Percentiles rank a stretch among this genome's conserved stretches.
phyloP scores from a whole-genome alignment of 2,113 vertebrate species.

The Sylvia atricapilla region DNA sequence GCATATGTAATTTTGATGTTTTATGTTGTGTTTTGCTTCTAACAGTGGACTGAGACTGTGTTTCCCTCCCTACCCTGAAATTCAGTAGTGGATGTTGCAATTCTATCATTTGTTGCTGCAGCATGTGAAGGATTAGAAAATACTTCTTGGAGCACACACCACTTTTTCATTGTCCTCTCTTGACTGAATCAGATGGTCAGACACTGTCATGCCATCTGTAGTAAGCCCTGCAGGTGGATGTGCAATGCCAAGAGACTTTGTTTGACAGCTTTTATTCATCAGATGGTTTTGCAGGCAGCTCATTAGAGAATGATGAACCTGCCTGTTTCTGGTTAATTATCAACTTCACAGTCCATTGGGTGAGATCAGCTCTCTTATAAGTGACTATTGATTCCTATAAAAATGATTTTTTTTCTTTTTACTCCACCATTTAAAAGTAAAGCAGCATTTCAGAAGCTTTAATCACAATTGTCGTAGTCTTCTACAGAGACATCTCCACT shows the following conservation, averaged over 20 bases:
- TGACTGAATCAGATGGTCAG: constrained; percentile 60
- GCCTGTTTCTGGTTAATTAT: constrained; percentile 40
- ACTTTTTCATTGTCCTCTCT: constrained; percentile 3
- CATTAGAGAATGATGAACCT: constrained; percentile 59
- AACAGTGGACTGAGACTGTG: neutral
- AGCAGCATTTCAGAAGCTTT: neutral
- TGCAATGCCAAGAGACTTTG: neutral
- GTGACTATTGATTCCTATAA: neutral
- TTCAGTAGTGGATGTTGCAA: neutral
- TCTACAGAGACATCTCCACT: neutral
- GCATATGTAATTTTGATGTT: constrained; percentile 42
- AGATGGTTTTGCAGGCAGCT: constrained; percentile 35
- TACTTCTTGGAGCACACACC: constrained; percentile 26
- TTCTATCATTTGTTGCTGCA: constrained; percentile 10
- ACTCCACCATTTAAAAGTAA: neutral
- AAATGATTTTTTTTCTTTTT: neutral
- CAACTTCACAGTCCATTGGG: neutral
- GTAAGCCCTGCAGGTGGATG: constrained; percentile 17
- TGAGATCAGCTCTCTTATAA: neutral
- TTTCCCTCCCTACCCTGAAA: neutral
- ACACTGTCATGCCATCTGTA: constrained; percentile 42
- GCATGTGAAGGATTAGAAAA: constrained; percentile 28
- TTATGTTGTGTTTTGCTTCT: constrained; percentile 17
- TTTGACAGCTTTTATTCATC: constrained; percentile 49
- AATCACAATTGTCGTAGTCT: neutral